Conservation (phyloP, 2,888 invertebrate genomes). For the Exephanes ischioxanthus region DNA sequence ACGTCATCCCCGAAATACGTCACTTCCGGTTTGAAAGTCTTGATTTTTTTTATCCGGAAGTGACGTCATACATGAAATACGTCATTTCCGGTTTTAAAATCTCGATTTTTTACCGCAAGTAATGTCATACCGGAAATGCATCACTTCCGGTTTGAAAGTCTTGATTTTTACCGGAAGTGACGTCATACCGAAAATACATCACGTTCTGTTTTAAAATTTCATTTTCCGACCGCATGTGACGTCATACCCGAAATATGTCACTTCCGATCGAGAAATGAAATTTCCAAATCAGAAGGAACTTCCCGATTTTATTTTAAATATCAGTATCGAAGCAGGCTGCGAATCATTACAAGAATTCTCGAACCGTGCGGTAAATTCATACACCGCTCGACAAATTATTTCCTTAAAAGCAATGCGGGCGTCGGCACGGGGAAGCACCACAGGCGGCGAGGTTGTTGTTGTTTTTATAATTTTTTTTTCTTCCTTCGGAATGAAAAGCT, state of each 20-base stretch:
- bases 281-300: not conserved
- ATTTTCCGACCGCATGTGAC: no score
- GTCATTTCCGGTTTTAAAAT: no score
- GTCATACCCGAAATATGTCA: not conserved
- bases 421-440: not conserved
- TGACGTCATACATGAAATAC: no score
- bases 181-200: no score
- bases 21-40: no score
- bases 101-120: no score
- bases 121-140: no score
- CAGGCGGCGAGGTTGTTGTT: not conserved
- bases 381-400: conserved; percentile 13
- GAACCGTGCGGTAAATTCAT: not conserved
- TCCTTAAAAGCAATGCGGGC: conserved; percentile 4
- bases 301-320: not conserved
- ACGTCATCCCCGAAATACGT: no score
- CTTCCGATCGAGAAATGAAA: not conserved
- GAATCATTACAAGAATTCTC: conserved; percentile 30
- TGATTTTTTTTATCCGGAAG: no score
- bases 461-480: not conserved
- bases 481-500: conserved; percentile 22
- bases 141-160: no score
- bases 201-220: no score
- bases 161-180: no score
- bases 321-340: conserved; percentile 18